A percentile compares a stretch with the other conserved stretches of the same genome.
These are phyloP conservation scores for Drosophila orena DNA, from an alignment of 1,140 invertebrate species.

Conservation along the genomic window DNA sequence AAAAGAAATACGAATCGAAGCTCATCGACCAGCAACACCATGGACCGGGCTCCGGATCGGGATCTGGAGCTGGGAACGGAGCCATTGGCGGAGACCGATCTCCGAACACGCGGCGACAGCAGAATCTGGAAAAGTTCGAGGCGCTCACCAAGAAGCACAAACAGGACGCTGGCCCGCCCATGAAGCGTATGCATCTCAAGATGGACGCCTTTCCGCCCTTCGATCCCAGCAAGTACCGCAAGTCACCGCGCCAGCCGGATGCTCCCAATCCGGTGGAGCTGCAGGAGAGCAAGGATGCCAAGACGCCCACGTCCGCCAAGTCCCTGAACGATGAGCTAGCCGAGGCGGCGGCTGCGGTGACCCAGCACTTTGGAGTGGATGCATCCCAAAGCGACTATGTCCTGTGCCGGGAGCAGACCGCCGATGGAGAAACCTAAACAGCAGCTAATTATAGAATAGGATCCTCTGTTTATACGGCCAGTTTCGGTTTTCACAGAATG, in stretches of 20 bases:
- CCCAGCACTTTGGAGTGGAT: constrained; percentile 63
- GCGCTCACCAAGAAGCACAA: constrained; percentile 83
- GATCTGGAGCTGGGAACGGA: constrained; percentile 10
- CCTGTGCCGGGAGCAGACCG: constrained; percentile 50
- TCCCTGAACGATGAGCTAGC: constrained; percentile 53
- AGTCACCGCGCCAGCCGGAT: constrained; percentile 77
- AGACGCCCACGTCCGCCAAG: constrained; percentile 60
- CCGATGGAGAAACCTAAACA: constrained; percentile 34
- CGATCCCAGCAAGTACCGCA: constrained; percentile 85
- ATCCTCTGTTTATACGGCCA: constrained; percentile 13
- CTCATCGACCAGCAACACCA: constrained; percentile 71
- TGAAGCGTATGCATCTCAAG: constrained; percentile 81
- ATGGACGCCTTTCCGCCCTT: constrained; percentile 85
- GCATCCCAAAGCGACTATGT: constrained; percentile 70
- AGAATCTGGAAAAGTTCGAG: constrained; percentile 82
- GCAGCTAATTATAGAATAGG: constrained; percentile 7
- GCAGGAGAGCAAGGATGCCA: constrained; percentile 15
- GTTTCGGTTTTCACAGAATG: constrained; percentile 20
- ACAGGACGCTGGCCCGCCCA: constrained; percentile 78
- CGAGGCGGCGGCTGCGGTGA: constrained; percentile 57
- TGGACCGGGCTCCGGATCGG: constrained; percentile 20
- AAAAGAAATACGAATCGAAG: constrained; percentile 88
- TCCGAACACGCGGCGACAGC: constrained; percentile 73
- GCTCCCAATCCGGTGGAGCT: neutral
- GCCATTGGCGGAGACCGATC: constrained; percentile 62